Evolutionary conservation across 2,113 vertebrate species (phyloP), one percentile per base, ranked within the genome.

Genomic region (Illadopsis cleaveri): DNA sequence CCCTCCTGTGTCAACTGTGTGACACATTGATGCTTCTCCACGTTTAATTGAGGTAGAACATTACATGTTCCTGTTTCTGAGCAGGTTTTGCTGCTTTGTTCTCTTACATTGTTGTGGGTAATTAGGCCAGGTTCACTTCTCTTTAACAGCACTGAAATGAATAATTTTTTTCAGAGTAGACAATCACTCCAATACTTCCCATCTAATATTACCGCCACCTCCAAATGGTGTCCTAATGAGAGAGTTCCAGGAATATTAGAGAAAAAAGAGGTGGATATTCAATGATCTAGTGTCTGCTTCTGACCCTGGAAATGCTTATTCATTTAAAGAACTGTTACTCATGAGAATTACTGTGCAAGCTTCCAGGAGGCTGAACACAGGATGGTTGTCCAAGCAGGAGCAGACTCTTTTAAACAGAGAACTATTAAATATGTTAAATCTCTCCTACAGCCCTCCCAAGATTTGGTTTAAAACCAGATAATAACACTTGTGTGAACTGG

Each of bases 271-370:
- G 25, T 51, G 42, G 57, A 14, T 76, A 78, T 68, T 89, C 60
- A 89, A 77, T 81, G 72, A 89, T 91, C 77, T 66, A 75, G 44
- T 21, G 31, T 64, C 73, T 93, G 87, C 37, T 90, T 56, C 82
- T 90, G 87, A 93, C 82, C 78, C 66, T 76, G 92, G 81, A 62
- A 87, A 95, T 35, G 56, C 35, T 94, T 76, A 60, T 31, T 76
- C 44, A 75, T 89, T 75, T 89, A 71, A 64, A 69, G 38, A 78
- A 82, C 72, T 62, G 35, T 90, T 93, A 87, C 44, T 87, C 69
- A 79, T 30, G 27, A 93, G 69, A 54, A 78, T 64, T 58, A 60
- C 10, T 71, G 73, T 9, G 25, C 30, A 15, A 58, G 64, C 33
- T 86, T 73, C 80, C 45, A 65, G 42, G 60, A 86, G 58, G 69